Percentiles rank a stretch among this genome's conserved stretches.
These are phyloP conservation scores for Falco rusticolus DNA, from an alignment of 2,797 vertebrate species.

Conservation along the genomic window DNA sequence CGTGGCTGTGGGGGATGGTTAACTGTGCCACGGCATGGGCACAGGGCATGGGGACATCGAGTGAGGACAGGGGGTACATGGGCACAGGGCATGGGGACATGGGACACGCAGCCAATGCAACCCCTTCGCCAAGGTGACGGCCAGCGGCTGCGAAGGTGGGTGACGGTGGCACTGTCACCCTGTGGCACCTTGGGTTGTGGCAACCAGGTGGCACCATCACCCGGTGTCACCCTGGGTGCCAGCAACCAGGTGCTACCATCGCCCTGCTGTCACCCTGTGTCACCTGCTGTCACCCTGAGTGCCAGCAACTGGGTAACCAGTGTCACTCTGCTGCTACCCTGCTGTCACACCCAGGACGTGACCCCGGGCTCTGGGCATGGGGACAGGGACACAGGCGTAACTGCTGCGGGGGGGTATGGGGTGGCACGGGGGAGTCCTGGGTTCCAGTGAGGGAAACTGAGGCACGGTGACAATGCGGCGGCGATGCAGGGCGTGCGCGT, in stretches of 20 bases:
- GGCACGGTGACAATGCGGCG: not conserved
- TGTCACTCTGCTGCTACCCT: not conserved
- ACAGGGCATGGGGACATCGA: no score
- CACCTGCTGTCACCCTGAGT: not conserved
- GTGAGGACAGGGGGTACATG: not conserved
- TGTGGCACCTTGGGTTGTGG: not conserved
- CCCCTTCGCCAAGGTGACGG: no score
- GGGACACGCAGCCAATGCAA: not conserved
- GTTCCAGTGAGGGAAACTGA: not conserved
- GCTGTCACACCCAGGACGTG: not conserved
- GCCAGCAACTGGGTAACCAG: no score
- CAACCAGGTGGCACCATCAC: not conserved
- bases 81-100: not conserved
- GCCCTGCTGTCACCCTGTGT: not conserved
- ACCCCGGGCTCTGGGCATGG: not conserved
- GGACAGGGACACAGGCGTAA: accelerated
- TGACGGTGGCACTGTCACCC: not conserved
- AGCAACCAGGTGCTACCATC: no score
- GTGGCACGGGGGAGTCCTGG: no score
- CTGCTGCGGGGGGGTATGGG: not conserved
- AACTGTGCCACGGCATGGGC: not conserved
- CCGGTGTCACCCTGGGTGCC: not conserved
- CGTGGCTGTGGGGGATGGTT: no score
- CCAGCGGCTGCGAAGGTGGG: conserved; percentile 92
- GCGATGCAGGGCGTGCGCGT: conserved; percentile 83